Evolutionary conservation across 1,140 invertebrate genomes (phyloP).

Genomic region (Drosophila sp.): DNA sequence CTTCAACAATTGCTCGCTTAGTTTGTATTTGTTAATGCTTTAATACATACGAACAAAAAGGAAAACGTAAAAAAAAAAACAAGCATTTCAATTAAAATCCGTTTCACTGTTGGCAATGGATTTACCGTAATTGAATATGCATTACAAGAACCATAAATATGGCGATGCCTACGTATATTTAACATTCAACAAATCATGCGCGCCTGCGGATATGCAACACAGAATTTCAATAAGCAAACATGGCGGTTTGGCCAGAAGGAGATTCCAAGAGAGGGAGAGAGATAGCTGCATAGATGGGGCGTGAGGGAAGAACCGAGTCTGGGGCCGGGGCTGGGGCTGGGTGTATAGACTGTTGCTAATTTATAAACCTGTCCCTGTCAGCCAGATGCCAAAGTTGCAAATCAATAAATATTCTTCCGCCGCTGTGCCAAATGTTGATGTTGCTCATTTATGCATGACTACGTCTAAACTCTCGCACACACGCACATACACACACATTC

Average conservation of each 20-base stretch:
- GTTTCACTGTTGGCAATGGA: slow-evolving; percentile 36
- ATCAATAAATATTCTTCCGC: slow-evolving; percentile 74
- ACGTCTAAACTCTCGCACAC: slow-evolving; percentile 53
- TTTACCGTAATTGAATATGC: slow-evolving; percentile 65
- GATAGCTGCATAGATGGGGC: background rate
- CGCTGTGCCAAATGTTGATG: slow-evolving; percentile 70
- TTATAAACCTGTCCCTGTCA: slow-evolving; percentile 67
- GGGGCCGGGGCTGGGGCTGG: background rate
- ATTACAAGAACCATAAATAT: slow-evolving; percentile 66
- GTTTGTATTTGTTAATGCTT: slow-evolving; percentile 55
- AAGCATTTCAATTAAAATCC: slow-evolving; percentile 67
- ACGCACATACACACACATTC: slow-evolving; percentile 29
- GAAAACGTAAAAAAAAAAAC: background rate
- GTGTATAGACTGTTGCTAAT: slow-evolving; percentile 66
- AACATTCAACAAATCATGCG: slow-evolving; percentile 74
- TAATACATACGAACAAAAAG: slow-evolving; percentile 28
- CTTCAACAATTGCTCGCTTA: slow-evolving; percentile 32
- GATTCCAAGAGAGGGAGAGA: background rate
- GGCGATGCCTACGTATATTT: slow-evolving; percentile 41
- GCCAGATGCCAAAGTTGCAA: slow-evolving; percentile 65
- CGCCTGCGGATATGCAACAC: slow-evolving; percentile 78
- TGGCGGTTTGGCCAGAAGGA: slow-evolving; percentile 6
- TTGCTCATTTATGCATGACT: slow-evolving; percentile 79
- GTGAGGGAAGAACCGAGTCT: background rate
- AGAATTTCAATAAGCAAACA: slow-evolving; percentile 81